Percentiles rank a stretch among this genome's conserved stretches.
Evolutionary conservation across 2,113 vertebrate species (phyloP).

Genomic region (Rhea americana): DNA sequence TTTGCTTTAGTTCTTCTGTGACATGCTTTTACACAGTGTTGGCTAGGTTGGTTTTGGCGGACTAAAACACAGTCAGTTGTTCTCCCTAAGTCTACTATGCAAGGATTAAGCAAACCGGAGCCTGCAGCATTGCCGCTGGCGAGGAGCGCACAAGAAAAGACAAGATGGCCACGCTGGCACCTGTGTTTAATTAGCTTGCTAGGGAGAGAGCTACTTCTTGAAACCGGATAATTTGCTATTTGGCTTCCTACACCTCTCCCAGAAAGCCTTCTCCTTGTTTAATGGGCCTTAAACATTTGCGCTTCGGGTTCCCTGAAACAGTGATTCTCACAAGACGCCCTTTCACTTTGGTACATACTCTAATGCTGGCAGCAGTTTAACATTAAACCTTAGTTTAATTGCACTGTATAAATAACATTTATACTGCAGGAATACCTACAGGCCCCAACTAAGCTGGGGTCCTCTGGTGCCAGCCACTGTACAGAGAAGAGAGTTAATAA

Average conservation of each 20-base stretch:
- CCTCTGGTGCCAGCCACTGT: background rate
- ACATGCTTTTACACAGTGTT: background rate
- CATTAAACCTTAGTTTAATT: conserved; percentile 40
- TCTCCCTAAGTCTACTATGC: background rate
- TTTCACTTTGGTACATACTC: background rate
- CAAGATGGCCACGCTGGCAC: background rate
- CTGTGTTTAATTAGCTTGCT: background rate
- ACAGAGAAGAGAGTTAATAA: background rate
- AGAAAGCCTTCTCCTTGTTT: background rate
- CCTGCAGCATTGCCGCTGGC: background rate
- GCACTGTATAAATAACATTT: conserved; percentile 35
- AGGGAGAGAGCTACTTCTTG: background rate
- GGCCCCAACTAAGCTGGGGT: background rate
- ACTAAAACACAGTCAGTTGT: background rate
- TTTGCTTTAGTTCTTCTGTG: background rate
- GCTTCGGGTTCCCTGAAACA: background rate
- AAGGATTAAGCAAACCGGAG: background rate
- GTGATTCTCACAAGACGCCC: background rate
- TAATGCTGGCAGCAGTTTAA: conserved; percentile 3
- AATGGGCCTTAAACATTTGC: background rate
- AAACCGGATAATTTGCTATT: background rate
- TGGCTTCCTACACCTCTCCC: background rate
- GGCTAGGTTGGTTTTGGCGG: background rate
- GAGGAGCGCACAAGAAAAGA: background rate
- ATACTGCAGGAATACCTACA: conserved; percentile 5